Conservation (phyloP, 2,797 vertebrate genomes). For the Sylvia borin region DNA sequence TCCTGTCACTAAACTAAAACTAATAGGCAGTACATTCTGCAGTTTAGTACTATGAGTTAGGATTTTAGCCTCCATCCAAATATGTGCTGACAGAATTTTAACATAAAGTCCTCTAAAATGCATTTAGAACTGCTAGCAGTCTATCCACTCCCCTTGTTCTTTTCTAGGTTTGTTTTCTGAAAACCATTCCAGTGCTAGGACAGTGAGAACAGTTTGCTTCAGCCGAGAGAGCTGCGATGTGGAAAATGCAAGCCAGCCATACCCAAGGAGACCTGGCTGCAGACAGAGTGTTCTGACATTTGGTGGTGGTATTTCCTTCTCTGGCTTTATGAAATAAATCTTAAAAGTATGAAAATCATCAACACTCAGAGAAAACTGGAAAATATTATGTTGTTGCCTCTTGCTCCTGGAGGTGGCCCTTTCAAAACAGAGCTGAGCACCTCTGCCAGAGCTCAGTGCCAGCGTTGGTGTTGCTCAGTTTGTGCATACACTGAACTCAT, state of each 20-base stretch:
- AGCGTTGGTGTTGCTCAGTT: neutral
- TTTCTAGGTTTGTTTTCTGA: neutral
- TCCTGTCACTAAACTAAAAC: neutral
- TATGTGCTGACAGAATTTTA: neutral
- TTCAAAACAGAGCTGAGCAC: slow-evolving; percentile 29
- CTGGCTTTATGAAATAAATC: neutral
- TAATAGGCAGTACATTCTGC: neutral
- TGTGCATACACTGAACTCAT: neutral
- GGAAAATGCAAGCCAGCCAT: neutral
- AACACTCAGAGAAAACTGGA: slow-evolving; percentile 9
- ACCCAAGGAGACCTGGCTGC: neutral
- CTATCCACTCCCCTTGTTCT: neutral
- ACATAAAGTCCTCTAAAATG: neutral
- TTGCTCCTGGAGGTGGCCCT: slow-evolving; percentile 34
- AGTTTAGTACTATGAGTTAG: neutral
- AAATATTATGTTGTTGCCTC: neutral
- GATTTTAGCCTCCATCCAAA: neutral
- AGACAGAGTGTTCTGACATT: neutral
- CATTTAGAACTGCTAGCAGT: neutral
- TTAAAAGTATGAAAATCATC: neutral
- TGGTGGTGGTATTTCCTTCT: neutral
- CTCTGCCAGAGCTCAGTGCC: neutral
- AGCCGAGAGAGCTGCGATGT: neutral
- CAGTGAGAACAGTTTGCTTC: neutral
- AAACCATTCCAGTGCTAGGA: neutral